A percentile compares a stretch with the other conserved stretches of the same genome.
phyloP scores from a whole-genome alignment of 2,113 vertebrate species.

The Cynoglossus semilaevis region DNA sequence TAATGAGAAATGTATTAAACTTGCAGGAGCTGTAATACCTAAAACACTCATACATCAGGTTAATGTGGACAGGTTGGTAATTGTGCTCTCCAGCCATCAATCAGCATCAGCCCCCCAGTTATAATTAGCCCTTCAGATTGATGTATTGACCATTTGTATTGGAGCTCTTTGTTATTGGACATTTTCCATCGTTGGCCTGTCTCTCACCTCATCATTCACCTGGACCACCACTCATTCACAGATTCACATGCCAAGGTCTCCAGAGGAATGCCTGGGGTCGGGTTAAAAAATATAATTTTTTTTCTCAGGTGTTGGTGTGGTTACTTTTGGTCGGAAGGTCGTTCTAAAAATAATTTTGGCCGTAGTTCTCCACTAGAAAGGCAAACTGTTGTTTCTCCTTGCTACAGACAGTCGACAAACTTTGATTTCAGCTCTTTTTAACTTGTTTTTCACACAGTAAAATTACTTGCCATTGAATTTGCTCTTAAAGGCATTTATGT shows the following conservation, averaged over 20 bases:
- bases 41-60: slow-evolving; percentile 60
- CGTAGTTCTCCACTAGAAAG: too few relatives aligned
- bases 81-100: slow-evolving; percentile 47
- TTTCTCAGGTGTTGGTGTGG: background rate
- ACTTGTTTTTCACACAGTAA: too few relatives aligned
- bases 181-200: slow-evolving; percentile 28
- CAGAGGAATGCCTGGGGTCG: slow-evolving; percentile 14
- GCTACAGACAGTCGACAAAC: too few relatives aligned
- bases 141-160: slow-evolving; percentile 40
- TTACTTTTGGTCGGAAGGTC: too few relatives aligned
- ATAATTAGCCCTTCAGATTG: slow-evolving; percentile 49
- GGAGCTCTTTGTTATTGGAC: slow-evolving; percentile 29
- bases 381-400: too few relatives aligned
- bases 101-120: slow-evolving; percentile 42
- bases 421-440: too few relatives aligned
- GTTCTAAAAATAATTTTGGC: too few relatives aligned
- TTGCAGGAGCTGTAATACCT: slow-evolving; percentile 43
- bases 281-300: slow-evolving; percentile 3
- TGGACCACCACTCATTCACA: slow-evolving; percentile 9
- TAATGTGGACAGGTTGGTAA: slow-evolving; percentile 57
- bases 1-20: slow-evolving; percentile 59
- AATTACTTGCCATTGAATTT: too few relatives aligned
- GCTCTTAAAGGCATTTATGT: too few relatives aligned
- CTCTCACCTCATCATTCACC: slow-evolving; percentile 18
- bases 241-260: slow-evolving; percentile 11